These are phyloP conservation scores for Stenotaenia linearis DNA, from an alignment of 2,888 invertebrate species.

Conservation along the genomic window DNA sequence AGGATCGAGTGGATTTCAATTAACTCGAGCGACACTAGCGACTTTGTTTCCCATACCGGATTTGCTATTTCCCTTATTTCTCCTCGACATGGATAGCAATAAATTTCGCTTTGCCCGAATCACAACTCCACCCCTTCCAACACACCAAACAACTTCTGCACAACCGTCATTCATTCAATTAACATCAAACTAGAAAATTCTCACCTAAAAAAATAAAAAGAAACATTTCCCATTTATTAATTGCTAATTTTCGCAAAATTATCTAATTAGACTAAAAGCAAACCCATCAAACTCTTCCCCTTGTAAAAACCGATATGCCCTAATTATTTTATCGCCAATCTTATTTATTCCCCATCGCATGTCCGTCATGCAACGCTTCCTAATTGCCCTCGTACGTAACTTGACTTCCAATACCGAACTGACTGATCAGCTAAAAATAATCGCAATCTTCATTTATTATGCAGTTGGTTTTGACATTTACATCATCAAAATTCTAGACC, in stretches of 20 bases:
- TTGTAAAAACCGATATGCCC: neutral
- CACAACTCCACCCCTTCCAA: constrained; percentile 2
- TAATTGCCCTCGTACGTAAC: neutral
- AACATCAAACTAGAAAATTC: neutral
- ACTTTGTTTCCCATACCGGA: constrained; percentile 8
- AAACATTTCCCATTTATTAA: neutral
- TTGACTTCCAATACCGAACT: neutral
- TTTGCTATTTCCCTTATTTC: constrained; percentile 10
- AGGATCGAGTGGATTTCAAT: constrained; percentile 11
- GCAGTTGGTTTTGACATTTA: neutral
- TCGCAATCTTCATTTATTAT: neutral
- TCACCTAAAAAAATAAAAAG: neutral
- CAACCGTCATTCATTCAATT: neutral
- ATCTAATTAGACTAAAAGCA: neutral
- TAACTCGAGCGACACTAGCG: constrained; percentile 19
- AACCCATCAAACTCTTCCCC: neutral
- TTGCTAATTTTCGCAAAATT: neutral
- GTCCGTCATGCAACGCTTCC: neutral
- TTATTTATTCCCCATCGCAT: neutral
- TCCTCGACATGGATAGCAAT: constrained; percentile 11
- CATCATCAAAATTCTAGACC: neutral
- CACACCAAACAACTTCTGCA: neutral
- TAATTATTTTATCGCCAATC: neutral
- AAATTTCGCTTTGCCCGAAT: neutral
- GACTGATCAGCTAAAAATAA: neutral